Evolutionary conservation across 2,888 invertebrate species (phyloP), one percentile per base, ranked within the genome.

Genomic region (Odontothrips loti): DNA sequence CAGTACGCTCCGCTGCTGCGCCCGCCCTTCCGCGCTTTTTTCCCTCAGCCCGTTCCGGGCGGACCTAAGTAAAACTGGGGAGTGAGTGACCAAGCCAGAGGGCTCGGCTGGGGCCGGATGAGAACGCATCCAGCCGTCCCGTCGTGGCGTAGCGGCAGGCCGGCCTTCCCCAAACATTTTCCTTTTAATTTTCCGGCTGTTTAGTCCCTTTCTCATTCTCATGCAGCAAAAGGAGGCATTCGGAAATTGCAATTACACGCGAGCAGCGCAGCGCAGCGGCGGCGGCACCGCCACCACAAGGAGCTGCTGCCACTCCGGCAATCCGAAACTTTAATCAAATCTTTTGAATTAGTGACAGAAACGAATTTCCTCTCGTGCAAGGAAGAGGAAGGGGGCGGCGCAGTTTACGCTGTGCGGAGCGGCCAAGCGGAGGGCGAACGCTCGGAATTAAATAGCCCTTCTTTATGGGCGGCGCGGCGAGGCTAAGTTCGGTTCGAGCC

Each of bases 331-430:
- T 75, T 75, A 75, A 75, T 75, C 68, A 75, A 75, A 75, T 75
- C 68, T 75, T 75, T 75, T 27, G 68, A 75, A 75, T 75, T 75
- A 75, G 68, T 75, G 68, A 75, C 68, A 75, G 68, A 75, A 75
- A 75, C 68, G 68, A 75, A 75, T 75, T 75, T 75, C 68, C 27
- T 8, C 58, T 58, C 58, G 58, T 58, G 58, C 17, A 51, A 17
- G 58, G 17, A 58, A 17, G 51, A 1, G 20, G 58, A 11, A 6
- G 34, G 34, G 34, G 34, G 34, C 3, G 58, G 20, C 58, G 58
- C 34, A 20, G 58, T 58, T 58, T 58, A 58, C 15, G 58, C 34
- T 6, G 34, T 10, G 10, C 23, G 23, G 23, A 23, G 11, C 6
- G 68, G 68, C 2, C 23, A 10, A 27, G 27, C 12, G 68, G 68